phyloP scores from a whole-genome alignment of 2,888 invertebrate species.

The Ophion slaviceki region DNA sequence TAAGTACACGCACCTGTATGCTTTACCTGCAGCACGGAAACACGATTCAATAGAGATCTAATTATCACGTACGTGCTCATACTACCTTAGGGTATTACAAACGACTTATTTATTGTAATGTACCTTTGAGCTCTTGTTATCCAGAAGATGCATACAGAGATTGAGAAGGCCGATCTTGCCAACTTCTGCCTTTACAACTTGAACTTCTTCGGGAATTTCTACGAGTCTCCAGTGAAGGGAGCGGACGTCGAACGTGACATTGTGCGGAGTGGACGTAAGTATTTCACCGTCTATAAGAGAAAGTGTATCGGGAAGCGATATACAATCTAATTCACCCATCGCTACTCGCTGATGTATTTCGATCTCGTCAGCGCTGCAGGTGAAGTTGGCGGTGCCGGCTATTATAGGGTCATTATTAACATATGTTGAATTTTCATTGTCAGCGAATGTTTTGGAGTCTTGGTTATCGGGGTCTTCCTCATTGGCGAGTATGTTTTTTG shows the following conservation, averaged over 20 bases:
- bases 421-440: not conserved
- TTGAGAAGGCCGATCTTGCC: not conserved
- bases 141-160: conserved; percentile 48
- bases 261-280: conserved; percentile 53
- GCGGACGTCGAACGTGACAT: conserved; percentile 20
- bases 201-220: conserved; percentile 78
- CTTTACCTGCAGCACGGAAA: too few species aligned
- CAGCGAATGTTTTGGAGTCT: not conserved
- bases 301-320: conserved; percentile 32
- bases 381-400: conserved; percentile 34
- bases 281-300: conserved; percentile 30
- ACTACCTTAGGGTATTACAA: too few species aligned
- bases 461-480: not conserved
- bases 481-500: not conserved
- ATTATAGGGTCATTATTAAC: conserved; percentile 14
- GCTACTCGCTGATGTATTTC: conserved; percentile 16
- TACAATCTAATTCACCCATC: conserved; percentile 21
- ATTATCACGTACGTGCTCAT: too few species aligned
- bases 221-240: not conserved
- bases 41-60: too few species aligned
- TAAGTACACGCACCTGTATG: too few species aligned
- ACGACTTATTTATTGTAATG: not conserved
- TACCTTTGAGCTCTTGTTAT: conserved; percentile 53
- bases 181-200: conserved; percentile 57
- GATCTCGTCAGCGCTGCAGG: conserved; percentile 21